Evolutionary conservation across 2,797 vertebrate species (phyloP).

Genomic region (Microctenopoma lineatum): DNA sequence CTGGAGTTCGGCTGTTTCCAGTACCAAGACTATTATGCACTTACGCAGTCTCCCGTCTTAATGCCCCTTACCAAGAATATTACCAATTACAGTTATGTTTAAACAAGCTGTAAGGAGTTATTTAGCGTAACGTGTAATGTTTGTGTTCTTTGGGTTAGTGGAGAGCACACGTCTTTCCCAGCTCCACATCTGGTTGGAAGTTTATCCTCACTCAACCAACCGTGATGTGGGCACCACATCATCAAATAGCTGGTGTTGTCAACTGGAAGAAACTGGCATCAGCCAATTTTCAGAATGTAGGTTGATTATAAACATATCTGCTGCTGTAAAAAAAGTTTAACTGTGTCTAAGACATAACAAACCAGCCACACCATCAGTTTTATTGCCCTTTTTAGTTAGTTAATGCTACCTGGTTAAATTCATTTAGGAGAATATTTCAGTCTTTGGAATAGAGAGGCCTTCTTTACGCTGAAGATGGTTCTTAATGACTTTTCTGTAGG

Average conservation of each 20-base stretch:
- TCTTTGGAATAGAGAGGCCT: no score
- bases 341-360: constrained; percentile 1
- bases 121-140: constrained; percentile 13
- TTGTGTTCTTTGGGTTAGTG: constrained; percentile 25
- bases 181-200: constrained; percentile 35
- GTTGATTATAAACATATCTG: constrained; percentile 34
- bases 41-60: constrained; percentile 18
- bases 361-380: constrained; percentile 23
- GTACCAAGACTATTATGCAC: constrained; percentile 11
- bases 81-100: constrained; percentile 14
- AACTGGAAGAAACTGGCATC: constrained; percentile 32
- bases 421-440: no score
- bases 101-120: constrained; percentile 3
- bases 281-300: constrained; percentile 18
- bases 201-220: constrained; percentile 23
- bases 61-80: constrained; percentile 16
- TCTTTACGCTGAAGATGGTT: no score
- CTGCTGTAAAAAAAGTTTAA: constrained; percentile 12
- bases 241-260: constrained; percentile 34
- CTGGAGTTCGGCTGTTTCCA: constrained; percentile 11
- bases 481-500: no score
- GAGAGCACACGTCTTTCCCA: constrained; percentile 21
- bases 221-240: constrained; percentile 31
- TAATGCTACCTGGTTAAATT: not conserved
- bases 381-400: constrained; percentile 11